These are phyloP conservation scores for Styela clava DNA, from an alignment of 23 tunicate genomes.

Conservation along the genomic window DNA sequence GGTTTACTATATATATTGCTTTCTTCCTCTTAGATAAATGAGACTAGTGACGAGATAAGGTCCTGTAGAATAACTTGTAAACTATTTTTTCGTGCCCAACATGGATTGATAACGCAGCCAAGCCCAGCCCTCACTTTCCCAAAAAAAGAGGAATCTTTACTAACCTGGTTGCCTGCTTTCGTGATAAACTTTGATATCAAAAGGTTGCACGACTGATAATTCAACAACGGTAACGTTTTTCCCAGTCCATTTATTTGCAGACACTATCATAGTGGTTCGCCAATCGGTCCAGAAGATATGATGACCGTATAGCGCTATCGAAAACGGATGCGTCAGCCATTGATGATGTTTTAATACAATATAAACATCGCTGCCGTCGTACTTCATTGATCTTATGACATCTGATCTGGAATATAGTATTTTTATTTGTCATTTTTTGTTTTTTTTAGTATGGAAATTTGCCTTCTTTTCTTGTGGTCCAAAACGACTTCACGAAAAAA, in stretches of 20 bases:
- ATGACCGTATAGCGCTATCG: constrained; percentile 49
- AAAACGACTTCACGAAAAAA: background rate
- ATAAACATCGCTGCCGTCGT: constrained; percentile 41
- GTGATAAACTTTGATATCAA: constrained; percentile 69
- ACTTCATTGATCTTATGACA: constrained; percentile 43
- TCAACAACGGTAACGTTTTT: constrained; percentile 44
- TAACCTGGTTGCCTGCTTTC: constrained; percentile 63
- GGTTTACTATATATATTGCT: too few species aligned
- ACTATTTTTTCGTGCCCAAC: too few species aligned
- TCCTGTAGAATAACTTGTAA: too few species aligned
- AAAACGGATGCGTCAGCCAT: constrained; percentile 80
- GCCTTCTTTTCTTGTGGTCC: background rate
- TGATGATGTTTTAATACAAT: constrained; percentile 32
- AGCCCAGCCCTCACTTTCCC: too few species aligned
- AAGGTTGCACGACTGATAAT: constrained; percentile 31
- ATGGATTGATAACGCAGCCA: too few species aligned
- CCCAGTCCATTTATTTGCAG: constrained; percentile 74
- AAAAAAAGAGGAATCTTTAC: too few species aligned
- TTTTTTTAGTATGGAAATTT: background rate
- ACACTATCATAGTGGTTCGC: constrained; percentile 72
- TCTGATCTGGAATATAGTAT: constrained; percentile 43
- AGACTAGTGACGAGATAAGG: too few species aligned
- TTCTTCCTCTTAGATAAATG: too few species aligned
- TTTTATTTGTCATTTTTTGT: background rate
- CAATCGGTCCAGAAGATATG: constrained; percentile 84